phyloP scores from a whole-genome alignment of 2,113 vertebrate genomes.

The Drymodes brunneopygia region DNA sequence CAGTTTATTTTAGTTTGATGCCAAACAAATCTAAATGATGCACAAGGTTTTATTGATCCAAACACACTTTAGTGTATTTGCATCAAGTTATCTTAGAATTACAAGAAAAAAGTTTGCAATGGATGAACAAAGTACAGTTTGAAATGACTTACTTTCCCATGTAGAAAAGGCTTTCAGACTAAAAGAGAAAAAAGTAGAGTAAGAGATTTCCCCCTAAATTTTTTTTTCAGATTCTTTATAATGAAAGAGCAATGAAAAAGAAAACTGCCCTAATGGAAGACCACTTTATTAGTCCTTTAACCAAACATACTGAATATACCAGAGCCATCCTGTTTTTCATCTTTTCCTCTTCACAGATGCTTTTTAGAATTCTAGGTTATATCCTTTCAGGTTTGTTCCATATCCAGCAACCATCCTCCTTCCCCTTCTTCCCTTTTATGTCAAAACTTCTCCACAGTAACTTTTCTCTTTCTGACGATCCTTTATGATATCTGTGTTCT shows the following conservation, averaged over 20 bases:
- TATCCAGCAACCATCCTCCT: not conserved
- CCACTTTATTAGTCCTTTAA: not conserved
- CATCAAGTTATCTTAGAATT: not conserved
- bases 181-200: not conserved
- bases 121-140: not conserved
- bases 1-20: not conserved
- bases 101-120: not conserved
- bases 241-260: not conserved
- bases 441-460: not conserved
- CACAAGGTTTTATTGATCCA: not conserved
- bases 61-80: not conserved
- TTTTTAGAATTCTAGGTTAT: not conserved
- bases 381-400: not conserved
- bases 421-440: not conserved
- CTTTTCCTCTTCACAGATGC: not conserved
- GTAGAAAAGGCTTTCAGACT: not conserved
- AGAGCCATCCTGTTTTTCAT: not conserved
- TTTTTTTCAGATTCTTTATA: not conserved
- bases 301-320: not conserved
- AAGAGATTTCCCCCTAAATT: not conserved
- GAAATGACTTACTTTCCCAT: not conserved
- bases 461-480: not conserved
- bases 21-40: not conserved
- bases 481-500: not conserved
- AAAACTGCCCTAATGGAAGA: not conserved